Percentiles rank a stretch among this genome's conserved stretches.
Evolutionary conservation across 2,888 invertebrate genomes (phyloP).

Genomic region (Diabrotica balteata): DNA sequence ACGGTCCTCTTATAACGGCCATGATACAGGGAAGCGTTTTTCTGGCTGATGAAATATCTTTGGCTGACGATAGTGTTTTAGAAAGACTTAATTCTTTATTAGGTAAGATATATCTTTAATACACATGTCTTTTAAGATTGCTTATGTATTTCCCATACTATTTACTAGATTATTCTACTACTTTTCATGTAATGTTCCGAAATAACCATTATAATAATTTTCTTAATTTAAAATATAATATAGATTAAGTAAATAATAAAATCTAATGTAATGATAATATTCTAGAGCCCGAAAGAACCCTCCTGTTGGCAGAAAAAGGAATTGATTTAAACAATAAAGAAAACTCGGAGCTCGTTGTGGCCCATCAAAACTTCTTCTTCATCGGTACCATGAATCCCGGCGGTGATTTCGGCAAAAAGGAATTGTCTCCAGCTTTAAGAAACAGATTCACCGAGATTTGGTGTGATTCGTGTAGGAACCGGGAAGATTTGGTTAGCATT

Average conservation of each 20-base stretch:
- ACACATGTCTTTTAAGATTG: too few relatives aligned
- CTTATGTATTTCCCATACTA: too few relatives aligned
- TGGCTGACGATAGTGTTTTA: conserved; percentile 97
- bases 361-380: conserved; percentile 81
- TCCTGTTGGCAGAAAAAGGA: conserved; percentile 91
- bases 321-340: conserved; percentile 65
- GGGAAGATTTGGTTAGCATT: conserved; percentile 79
- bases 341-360: conserved; percentile 68
- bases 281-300: conserved; percentile 85
- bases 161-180: too few relatives aligned
- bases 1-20: conserved; percentile 91
- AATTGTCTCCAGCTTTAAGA: conserved; percentile 94
- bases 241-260: too few relatives aligned
- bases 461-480: conserved; percentile 82
- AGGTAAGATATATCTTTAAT: conserved; percentile 55
- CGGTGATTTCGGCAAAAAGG: conserved; percentile 99
- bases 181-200: too few relatives aligned
- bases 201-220: too few relatives aligned
- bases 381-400: conserved; percentile 99
- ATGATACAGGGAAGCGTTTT: conserved; percentile 90
- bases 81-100: conserved; percentile 96
- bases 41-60: conserved; percentile 97
- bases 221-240: too few relatives aligned
- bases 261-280: too few relatives aligned
- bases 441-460: conserved; percentile 99